A percentile compares a stretch with the other conserved stretches of the same genome.
Evolutionary conservation across 2,113 vertebrate genomes (phyloP).

Genomic region (Ailuropoda melanoleuca): DNA sequence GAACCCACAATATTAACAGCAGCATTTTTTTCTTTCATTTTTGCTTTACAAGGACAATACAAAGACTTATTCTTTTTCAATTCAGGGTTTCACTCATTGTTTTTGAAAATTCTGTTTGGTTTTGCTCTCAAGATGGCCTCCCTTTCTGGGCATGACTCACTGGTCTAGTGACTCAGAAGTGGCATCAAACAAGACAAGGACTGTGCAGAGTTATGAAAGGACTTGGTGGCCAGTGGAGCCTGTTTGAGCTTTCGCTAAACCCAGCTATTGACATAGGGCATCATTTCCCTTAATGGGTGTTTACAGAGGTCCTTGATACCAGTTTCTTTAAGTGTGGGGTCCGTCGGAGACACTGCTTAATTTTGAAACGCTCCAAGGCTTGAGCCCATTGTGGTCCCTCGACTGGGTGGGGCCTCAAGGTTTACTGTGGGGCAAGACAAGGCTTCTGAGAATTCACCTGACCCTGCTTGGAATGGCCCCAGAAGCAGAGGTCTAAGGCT

Average conservation of each 20-base stretch:
- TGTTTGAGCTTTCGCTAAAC: not conserved
- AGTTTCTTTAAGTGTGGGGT: conserved; percentile 15
- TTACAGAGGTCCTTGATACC: not conserved
- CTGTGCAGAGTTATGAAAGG: not conserved
- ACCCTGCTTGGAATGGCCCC: not conserved
- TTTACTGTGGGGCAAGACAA: not conserved
- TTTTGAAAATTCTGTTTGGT: conserved; percentile 45
- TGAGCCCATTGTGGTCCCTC: not conserved
- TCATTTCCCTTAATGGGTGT: not conserved
- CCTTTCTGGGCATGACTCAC: conserved; percentile 62
- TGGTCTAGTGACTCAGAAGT: conserved; percentile 64
- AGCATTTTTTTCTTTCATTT: not conserved
- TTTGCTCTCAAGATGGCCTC: conserved; percentile 60
- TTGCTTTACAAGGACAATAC: not conserved
- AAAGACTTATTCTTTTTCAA: not conserved
- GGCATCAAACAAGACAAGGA: conserved; percentile 57
- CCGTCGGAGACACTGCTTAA: not conserved
- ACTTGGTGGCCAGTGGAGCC: not conserved
- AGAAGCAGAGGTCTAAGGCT: not conserved
- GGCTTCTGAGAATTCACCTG: not conserved
- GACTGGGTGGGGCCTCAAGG: not conserved
- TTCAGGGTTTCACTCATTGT: conserved; percentile 28
- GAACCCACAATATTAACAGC: not conserved
- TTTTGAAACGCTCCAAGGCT: not conserved
- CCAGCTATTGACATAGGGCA: not conserved